Percentiles rank a stretch among this genome's conserved stretches.
These are phyloP conservation scores for Chanos chanos DNA, from an alignment of 2,797 vertebrate species.

Conservation along the genomic window DNA sequence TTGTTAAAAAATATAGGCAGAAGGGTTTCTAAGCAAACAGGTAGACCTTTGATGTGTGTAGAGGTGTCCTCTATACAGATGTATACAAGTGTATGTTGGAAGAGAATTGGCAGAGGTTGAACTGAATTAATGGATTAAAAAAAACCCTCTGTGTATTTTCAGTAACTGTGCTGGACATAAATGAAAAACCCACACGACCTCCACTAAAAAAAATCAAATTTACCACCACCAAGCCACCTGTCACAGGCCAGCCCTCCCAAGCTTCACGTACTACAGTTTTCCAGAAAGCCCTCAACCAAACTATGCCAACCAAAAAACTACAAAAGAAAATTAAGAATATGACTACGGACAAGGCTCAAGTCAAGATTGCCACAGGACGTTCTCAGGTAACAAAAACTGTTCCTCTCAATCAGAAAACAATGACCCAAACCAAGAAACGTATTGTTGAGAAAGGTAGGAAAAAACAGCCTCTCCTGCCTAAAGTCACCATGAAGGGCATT, in stretches of 20 bases:
- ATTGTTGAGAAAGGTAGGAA: neutral
- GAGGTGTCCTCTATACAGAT: neutral
- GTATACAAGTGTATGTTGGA: no score
- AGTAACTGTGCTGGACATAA: constrained; percentile 65
- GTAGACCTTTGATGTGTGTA: no score
- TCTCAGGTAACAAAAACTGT: constrained; percentile 21
- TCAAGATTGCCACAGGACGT: neutral
- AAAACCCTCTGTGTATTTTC: constrained; percentile 45
- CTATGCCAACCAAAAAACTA: neutral
- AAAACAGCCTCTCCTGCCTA: no score
- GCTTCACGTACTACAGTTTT: constrained; percentile 9
- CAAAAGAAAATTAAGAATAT: constrained; percentile 23
- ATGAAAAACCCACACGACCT: constrained; percentile 65
- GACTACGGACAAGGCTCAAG: constrained; percentile 7
- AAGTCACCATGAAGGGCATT: neutral
- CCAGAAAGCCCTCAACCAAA: neutral
- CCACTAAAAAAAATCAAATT: constrained; percentile 59
- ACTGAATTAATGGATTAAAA: constrained; percentile 23
- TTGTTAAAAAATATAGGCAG: no score
- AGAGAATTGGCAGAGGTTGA: neutral
- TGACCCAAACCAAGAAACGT: constrained; percentile 2
- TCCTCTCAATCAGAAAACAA: neutral
- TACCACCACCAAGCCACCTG: constrained; percentile 47
- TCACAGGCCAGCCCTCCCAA: constrained; percentile 20
- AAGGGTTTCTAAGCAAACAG: no score